Conservation (phyloP, 1,140 invertebrate species). For the Platorchestia sp. region DNA sequence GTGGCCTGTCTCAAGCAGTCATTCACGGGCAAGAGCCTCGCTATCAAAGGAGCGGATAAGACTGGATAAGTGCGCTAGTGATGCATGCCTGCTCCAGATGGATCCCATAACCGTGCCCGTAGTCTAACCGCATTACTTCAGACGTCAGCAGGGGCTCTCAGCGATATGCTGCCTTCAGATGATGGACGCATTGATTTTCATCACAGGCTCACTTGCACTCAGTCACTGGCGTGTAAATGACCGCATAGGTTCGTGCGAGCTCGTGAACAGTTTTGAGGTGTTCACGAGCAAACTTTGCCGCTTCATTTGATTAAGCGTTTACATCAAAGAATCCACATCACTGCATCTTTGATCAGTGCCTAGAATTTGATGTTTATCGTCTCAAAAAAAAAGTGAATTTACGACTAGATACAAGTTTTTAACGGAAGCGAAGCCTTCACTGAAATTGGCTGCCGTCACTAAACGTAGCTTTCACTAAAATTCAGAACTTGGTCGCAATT, state of each 20-base stretch:
- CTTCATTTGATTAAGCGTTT: no score
- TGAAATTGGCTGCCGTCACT: no score
- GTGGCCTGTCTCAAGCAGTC: background rate
- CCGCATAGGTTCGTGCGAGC: background rate
- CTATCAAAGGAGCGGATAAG: background rate
- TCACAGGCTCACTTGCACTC: background rate
- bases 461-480: no score
- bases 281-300: no score
- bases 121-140: background rate
- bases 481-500: no score
- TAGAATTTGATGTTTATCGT: no score
- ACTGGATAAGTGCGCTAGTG: background rate
- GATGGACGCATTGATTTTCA: background rate
- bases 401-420: no score
- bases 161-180: background rate
- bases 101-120: background rate
- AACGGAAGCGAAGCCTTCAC: no score
- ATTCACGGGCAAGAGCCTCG: background rate
- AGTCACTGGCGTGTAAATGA: background rate
- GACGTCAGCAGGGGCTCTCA: background rate
- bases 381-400: no score
- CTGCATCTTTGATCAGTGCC: no score
- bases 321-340: no score
- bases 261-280: background rate
- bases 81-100: background rate